Conservation (phyloP, 30 jellyfish, hydroid and myxozoan species). For the Aurelia aurita region DNA sequence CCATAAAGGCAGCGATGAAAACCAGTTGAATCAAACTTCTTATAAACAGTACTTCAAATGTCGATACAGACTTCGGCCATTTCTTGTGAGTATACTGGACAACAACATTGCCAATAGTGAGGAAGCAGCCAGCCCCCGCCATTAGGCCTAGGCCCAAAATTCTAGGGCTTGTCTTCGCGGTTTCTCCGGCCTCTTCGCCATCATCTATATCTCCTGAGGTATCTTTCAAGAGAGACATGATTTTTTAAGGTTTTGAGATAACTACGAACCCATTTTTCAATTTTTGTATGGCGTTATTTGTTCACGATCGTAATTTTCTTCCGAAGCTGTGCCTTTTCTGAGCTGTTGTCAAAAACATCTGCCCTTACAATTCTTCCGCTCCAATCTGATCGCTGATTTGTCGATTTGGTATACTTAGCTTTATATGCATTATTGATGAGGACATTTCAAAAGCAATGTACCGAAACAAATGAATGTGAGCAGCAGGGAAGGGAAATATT, state of each 20-base stretch:
- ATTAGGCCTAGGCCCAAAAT: conserved; percentile 80
- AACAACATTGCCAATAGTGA: conserved; percentile 87
- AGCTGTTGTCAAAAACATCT: conserved; percentile 16
- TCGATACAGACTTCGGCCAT: conserved; percentile 51
- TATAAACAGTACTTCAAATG: conserved; percentile 81
- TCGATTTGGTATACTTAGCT: background rate
- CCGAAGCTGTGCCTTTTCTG: background rate
- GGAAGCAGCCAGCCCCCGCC: conserved; percentile 98
- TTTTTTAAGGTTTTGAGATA: background rate
- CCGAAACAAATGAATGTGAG: too few species aligned
- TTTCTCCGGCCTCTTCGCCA: conserved; percentile 10
- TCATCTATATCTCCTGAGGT: conserved; percentile 12
- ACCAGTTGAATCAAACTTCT: conserved; percentile 82
- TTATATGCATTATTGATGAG: too few species aligned
- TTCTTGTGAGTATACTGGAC: conserved; percentile 76
- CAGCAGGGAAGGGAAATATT: too few species aligned
- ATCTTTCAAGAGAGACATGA: conserved; percentile 24
- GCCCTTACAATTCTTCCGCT: conserved; percentile 48
- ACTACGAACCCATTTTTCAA: background rate
- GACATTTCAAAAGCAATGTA: too few species aligned
- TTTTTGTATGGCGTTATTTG: background rate
- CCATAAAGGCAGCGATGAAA: conserved; percentile 78
- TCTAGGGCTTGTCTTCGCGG: conserved; percentile 50
- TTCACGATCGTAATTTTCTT: background rate
- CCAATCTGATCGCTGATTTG: conserved; percentile 18